phyloP scores from a whole-genome alignment of 1,140 invertebrate species.

The Mamestra configurata region DNA sequence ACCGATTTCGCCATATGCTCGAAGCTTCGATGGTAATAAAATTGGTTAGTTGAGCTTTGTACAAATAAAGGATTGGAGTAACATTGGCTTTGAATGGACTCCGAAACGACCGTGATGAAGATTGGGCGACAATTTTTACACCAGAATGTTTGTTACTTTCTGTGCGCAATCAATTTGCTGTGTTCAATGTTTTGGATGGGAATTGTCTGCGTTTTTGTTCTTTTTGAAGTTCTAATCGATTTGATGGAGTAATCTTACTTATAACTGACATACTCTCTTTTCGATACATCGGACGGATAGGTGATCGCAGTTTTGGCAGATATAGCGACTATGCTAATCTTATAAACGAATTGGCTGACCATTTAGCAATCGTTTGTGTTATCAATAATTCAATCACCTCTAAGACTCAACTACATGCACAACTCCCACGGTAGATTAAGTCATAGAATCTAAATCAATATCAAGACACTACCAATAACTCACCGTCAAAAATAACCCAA shows the following conservation, averaged over 20 bases:
- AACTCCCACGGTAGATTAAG: neutral
- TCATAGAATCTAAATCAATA: constrained; percentile 1
- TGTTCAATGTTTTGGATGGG: neutral
- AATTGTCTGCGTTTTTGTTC: neutral
- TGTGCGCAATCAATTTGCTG: neutral
- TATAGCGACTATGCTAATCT: no score
- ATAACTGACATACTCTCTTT: no score
- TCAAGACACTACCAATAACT: constrained; percentile 2
- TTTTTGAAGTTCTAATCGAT: neutral
- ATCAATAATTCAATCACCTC: neutral
- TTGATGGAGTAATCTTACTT: no score
- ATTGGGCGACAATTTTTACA: constrained; percentile 9
- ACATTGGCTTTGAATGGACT: constrained; percentile 25
- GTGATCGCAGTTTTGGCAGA: no score
- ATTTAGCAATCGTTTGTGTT: neutral
- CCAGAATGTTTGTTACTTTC: neutral
- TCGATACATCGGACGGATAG: no score
- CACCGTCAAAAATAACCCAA: constrained; percentile 15
- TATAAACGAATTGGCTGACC: no score
- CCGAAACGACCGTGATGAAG: neutral
- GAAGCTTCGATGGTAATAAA: constrained; percentile 55
- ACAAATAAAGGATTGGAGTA: constrained; percentile 25
- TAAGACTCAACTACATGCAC: no score
- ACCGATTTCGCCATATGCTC: constrained; percentile 63
- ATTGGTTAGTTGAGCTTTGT: constrained; percentile 50